phyloP scores from a whole-genome alignment of 53 echinoderm and acorn worm genomes.

The Paracentrotus lividus region DNA sequence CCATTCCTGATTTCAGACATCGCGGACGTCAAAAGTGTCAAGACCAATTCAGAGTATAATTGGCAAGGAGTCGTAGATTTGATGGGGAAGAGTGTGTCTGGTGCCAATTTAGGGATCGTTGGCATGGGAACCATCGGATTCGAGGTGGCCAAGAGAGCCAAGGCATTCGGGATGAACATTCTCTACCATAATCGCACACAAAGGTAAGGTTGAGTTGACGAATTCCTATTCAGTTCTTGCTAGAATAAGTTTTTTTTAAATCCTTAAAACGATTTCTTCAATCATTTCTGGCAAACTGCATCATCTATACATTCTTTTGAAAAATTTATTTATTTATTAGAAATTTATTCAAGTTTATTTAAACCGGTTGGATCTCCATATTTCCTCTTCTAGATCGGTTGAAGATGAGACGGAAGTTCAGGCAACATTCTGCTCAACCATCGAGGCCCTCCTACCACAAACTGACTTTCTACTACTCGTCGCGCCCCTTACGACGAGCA shows the following conservation, averaged over 20 bases:
- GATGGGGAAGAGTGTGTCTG: not conserved
- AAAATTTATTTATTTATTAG: not conserved
- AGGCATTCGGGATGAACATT: conserved; percentile 59
- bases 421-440: conserved; percentile 62
- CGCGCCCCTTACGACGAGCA: conserved; percentile 65
- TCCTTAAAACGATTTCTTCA: no score
- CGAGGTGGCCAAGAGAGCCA: conserved; percentile 58
- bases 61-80: not conserved
- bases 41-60: not conserved
- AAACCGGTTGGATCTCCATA: no score
- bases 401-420: conserved; percentile 68
- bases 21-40: not conserved
- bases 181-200: conserved; percentile 52
- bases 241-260: not conserved
- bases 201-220: not conserved
- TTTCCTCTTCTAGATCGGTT: conserved; percentile 25
- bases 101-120: conserved; percentile 25
- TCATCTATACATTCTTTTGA: no score
- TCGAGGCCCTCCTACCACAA: conserved; percentile 70
- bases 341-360: not conserved
- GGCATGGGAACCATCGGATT: conserved; percentile 59
- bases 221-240: not conserved
- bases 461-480: conserved; percentile 76
- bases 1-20: not conserved
- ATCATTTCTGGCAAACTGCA: no score